Evolutionary conservation across 1,140 invertebrate genomes (phyloP), one percentile per base, ranked within the genome.

Genomic region (Notospermus geniculatus): DNA sequence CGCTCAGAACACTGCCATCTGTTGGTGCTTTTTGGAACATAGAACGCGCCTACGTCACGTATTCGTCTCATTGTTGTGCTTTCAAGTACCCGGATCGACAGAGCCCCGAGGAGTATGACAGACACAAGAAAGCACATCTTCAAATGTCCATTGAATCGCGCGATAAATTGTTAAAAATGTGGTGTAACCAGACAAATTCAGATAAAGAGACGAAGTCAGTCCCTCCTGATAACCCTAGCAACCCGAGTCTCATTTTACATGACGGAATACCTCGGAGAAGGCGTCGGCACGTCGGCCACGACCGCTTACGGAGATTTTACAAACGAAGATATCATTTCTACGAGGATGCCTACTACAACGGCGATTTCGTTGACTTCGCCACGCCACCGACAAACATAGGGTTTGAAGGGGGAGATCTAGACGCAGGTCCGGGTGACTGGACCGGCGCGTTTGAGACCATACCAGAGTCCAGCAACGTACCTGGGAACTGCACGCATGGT

Each of bases 31-130:
- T 92, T 56, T 76, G 81, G 64, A 74, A 79, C 32, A 78, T 87
- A 22, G 72, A 79, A 65, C 74, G 74, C 71, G 89, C 85, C 11
- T 83, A 82, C 64, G 80, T 94, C 50, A 93, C 91, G 0, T 92
- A 93, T 80, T 87, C 90, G 22, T 92, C 93, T 74, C 92, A 94
- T 69, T 94, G 92, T 80, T 95, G 92, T 77, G 91, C 91, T 1
- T 94, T 95, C 76, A 85, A 87, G 73, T 91, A 88, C 76, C 91
- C 91, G 0, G 87, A 88, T 60, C 85, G 86, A 27, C 91, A 93
- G 71, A 84, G 91, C 77, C 90, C 89, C 0, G 73, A 79, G 9
- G 78, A 86, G 30, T 88, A 83, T 62, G 71, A 64, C 65, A 55
- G 66, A 23, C 65, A 82, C 57, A 69, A 64, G 67, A 55, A 65